Evolutionary conservation across 2,888 invertebrate genomes (phyloP).

Genomic region (Mactromeris polynyma): DNA sequence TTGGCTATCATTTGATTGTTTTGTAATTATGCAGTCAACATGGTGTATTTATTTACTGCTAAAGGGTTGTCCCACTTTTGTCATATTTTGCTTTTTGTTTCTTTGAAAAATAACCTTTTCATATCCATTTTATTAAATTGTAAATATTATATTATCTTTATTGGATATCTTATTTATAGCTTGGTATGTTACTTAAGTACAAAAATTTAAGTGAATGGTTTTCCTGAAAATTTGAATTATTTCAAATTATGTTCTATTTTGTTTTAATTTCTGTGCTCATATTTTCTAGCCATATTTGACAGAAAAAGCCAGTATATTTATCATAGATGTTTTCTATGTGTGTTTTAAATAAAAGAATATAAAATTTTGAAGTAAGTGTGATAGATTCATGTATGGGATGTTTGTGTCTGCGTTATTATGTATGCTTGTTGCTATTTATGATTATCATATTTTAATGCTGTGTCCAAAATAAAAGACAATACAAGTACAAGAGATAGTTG

Average conservation of each 20-base stretch:
- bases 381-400: neutral
- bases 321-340: neutral
- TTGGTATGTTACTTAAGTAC: neutral
- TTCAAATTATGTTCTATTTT: neutral
- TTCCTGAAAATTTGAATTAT: neutral
- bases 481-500: neutral
- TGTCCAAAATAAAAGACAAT: constrained; percentile 38
- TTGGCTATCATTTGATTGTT: neutral
- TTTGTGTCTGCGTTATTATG: neutral
- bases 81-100: neutral
- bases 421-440: constrained; percentile 23
- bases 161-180: neutral
- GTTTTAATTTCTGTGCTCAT: neutral
- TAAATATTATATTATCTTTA: neutral
- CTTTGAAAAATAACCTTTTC: neutral
- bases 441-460: constrained; percentile 39
- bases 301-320: constrained; percentile 16
- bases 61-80: neutral
- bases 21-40: neutral
- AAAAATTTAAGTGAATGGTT: neutral
- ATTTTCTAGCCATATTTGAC: constrained; percentile 1
- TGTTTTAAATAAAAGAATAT: neutral
- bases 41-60: neutral
- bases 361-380: neutral
- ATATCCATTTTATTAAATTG: neutral